phyloP scores from a whole-genome alignment of 2,113 vertebrate genomes.

The Galbula dea region DNA sequence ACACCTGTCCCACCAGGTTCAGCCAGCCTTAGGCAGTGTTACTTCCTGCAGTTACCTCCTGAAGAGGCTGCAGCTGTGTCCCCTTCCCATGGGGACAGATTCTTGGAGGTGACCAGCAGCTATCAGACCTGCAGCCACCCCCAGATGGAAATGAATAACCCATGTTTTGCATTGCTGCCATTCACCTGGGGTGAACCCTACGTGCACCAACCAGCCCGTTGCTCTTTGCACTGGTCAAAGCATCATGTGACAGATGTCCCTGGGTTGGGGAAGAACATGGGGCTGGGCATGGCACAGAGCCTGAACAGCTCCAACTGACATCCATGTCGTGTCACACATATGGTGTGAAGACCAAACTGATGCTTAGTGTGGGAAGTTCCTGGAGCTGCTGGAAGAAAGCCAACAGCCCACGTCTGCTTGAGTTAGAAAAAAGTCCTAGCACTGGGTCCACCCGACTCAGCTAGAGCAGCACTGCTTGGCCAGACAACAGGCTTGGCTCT shows the following conservation, averaged over 20 bases:
- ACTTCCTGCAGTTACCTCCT: not conserved
- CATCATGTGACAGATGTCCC: fast-evolving
- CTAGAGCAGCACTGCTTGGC: conserved; percentile 39
- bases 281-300: not conserved
- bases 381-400: not conserved
- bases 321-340: fast-evolving
- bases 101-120: not conserved
- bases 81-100: not conserved
- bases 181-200: not conserved
- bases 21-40: not conserved
- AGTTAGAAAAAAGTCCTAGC: conserved; percentile 2
- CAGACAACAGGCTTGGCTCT: conserved; percentile 63
- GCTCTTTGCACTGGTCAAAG: not conserved
- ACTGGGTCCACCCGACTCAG: conserved; percentile 5
- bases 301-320: not conserved
- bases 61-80: not conserved
- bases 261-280: not conserved
- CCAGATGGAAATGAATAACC: not conserved
- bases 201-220: fast-evolving
- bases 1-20: fast-evolving
- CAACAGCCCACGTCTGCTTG: not conserved
- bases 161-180: not conserved
- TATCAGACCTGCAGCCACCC: not conserved
- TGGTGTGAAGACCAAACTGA: not conserved
- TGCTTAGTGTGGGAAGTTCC: not conserved